Evolutionary conservation across 1,140 invertebrate species (phyloP), one percentile per base, ranked within the genome.

Genomic region (Eumaeus atala): DNA sequence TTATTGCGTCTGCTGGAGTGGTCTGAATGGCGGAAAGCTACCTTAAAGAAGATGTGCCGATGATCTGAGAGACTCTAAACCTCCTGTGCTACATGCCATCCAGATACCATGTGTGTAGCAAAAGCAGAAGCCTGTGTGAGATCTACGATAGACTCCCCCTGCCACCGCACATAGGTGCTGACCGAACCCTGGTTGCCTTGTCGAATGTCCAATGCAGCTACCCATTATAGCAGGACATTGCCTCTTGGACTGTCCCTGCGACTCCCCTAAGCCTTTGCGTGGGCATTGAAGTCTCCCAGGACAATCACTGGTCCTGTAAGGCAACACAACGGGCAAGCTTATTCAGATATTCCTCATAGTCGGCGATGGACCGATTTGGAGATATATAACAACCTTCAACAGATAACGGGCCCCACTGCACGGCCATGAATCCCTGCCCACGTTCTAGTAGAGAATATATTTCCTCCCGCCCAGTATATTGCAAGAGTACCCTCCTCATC

Each of bases 11-110:
- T 2, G 2, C 21, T 2, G 6, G 21, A 28, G 2, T 3, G 2
- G 6, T 28, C 17, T 4, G 37, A 37, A 3, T n/a, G 16, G 1
- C 6, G 14, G n/a, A 52, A 17, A 0, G 16, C 9, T 2, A 64
- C 12, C 5, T 58, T 37, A 1, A 67, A 50, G 0, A 35, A 36
- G 9, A 82, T 76, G 48, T 72, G 65, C n/a, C 65, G 66, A 42
- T 82, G 71, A 40, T 82, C 71, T 8, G 74, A 78, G 0, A 66
- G 58, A 0, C 72, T 71, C 10, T 58, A 62, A 17, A 64, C 36
- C 0, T 70, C 64, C 40, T 72, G 62, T 8, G 61, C 59, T 1
- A 79, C 68, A 14, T 59, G 36, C 73, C 73, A 77, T 0, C 48
- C 53, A 2, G 16, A 33, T 0, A 70, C 17, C 59, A 14, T 0